Evolutionary conservation across 2,113 vertebrate species (phyloP).

Genomic region (Ameiurus melas): DNA sequence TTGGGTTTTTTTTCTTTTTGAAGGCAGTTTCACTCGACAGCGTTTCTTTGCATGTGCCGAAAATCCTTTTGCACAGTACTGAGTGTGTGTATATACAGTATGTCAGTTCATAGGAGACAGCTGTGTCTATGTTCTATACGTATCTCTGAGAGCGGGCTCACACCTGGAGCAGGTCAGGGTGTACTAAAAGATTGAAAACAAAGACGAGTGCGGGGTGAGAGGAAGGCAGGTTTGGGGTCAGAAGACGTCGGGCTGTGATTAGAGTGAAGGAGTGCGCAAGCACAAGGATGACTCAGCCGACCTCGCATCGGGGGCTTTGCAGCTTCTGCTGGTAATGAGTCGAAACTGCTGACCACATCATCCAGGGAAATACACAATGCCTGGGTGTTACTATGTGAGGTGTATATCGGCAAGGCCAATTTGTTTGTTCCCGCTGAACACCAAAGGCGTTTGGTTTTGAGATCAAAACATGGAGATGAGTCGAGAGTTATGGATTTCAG

Average conservation of each 20-base stretch:
- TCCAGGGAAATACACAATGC: constrained; percentile 49
- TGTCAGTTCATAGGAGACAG: background rate
- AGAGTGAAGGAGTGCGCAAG: constrained; percentile 39
- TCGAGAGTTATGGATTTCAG: too few species aligned
- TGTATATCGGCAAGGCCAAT: too few species aligned
- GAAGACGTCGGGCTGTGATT: constrained; percentile 23
- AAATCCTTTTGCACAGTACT: too few species aligned
- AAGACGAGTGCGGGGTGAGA: constrained; percentile 51
- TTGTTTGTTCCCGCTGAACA: too few species aligned
- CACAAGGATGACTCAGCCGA: constrained; percentile 53
- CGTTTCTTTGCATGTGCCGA: too few species aligned
- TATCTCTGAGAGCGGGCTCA: background rate
- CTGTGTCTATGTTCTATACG: background rate
- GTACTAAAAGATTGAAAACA: constrained; percentile 21
- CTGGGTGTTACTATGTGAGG: background rate
- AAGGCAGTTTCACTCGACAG: too few species aligned
- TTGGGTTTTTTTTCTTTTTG: too few species aligned
- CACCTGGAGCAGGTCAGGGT: constrained; percentile 17
- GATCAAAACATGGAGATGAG: background rate
- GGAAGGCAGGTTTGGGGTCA: constrained; percentile 30
- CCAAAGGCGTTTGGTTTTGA: too few species aligned
- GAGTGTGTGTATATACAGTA: too few species aligned
- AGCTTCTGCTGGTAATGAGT: constrained; percentile 54
- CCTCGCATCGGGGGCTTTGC: constrained; percentile 30
- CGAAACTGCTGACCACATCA: constrained; percentile 41